Evolutionary conservation across 2,113 vertebrate species (phyloP).

Genomic region (Podarcis raffonei): DNA sequence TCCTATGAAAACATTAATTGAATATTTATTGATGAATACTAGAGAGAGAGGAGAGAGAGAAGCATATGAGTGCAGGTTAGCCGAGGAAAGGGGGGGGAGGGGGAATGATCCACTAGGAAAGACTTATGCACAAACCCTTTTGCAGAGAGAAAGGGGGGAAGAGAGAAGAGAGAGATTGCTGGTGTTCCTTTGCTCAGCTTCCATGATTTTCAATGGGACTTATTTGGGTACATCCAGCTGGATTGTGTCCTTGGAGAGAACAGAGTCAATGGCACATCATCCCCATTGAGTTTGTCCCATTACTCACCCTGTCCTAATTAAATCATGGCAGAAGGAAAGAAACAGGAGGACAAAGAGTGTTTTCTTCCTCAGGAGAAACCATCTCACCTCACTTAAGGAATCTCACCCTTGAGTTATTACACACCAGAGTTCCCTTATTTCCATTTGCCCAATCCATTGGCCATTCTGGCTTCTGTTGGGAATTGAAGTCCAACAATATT

Average conservation of each 20-base stretch:
- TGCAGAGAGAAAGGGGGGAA: background rate
- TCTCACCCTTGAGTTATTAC: no score
- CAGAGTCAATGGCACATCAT: background rate
- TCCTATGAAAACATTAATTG: constrained; percentile 60
- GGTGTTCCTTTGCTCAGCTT: background rate
- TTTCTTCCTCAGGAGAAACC: background rate
- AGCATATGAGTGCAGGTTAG: background rate
- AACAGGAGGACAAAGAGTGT: background rate
- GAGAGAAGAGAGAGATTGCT: no score
- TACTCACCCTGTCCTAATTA: background rate
- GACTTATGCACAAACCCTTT: background rate
- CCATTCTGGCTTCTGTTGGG: no score
- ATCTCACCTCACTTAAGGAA: background rate
- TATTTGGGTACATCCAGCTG: no score
- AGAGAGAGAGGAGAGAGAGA: background rate
- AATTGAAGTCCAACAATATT: background rate
- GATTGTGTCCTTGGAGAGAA: background rate
- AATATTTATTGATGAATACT: constrained; percentile 62
- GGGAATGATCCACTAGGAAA: background rate
- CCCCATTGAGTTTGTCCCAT: background rate
- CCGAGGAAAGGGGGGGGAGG: background rate
- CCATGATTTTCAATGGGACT: background rate
- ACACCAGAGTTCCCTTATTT: no score
- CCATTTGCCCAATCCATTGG: no score
- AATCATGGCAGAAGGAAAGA: background rate